Base-by-base conservation (phyloP, 2,113 vertebrate genomes). In the Sinocyclocheilus anophthalmus region DNA sequence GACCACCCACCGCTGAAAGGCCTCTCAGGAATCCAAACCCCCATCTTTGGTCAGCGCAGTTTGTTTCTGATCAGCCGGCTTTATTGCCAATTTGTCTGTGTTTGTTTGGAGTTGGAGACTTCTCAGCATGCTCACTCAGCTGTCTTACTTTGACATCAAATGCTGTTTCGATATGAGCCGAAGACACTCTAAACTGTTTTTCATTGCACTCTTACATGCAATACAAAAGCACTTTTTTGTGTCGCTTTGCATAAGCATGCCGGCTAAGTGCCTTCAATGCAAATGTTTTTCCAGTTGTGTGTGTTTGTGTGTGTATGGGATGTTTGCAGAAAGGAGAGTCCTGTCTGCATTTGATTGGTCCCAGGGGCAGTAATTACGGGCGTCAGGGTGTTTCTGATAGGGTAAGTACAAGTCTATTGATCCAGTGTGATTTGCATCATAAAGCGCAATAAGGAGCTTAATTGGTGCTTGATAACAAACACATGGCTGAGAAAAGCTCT, bases 71-170 rank as follows among this genome's bases (percentile, higher is more conserved):
- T 78, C 18, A 14, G 26, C 57, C 12, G 59, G 37, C 70, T 85
- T 89, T 87, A 75, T 81, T 84, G 77, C 63, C 67, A 39, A 76
- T 79, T 65, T 69, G 59, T 65, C 83, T 50, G 72, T 77, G 79
- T 85, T 70, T 77, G 72, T 77, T 85, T 85, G 48, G 59, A 70
- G 73, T 69, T 53, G 9, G 30, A 42, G 42, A 33, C 18, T 30
- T 82, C 57, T 33, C 20, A 48, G 24, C 45, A 42, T 39, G 26
- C 69, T 45, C 24, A n/a, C n/a, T 11, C 24, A 84, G 69, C 50
- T 83, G 59, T 84, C 24, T 24, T 57, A 75, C 48, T 13, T 53
- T 10, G 48, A 8, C n/a, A 24, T 22, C 53, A 67, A 37, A 79
- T n/a, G 18, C 20, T 69, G 22, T 37, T 82, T 75, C n/a, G 18